These are phyloP conservation scores for Heliconius eleuchia DNA, from an alignment of 1,140 invertebrate genomes.

Conservation along the genomic window DNA sequence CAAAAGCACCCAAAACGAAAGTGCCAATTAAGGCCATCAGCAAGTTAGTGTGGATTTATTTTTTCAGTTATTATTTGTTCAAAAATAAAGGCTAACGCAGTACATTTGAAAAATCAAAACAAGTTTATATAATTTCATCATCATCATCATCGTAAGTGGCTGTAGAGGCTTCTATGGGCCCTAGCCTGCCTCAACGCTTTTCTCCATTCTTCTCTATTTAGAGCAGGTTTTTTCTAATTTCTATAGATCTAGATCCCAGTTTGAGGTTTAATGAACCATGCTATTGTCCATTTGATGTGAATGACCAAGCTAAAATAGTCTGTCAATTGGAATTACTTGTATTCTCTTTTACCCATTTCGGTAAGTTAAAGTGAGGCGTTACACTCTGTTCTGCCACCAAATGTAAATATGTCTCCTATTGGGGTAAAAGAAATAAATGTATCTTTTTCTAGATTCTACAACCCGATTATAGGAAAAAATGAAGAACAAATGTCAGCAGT, in stretches of 20 bases:
- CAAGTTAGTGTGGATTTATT: slow-evolving; percentile 1
- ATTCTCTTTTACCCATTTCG: too few species aligned
- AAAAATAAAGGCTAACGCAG: too few species aligned
- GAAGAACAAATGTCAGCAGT: slow-evolving; percentile 87
- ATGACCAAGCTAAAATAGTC: too few species aligned
- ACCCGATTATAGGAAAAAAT: slow-evolving; percentile 84
- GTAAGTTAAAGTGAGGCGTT: too few species aligned
- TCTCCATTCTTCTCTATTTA: neutral
- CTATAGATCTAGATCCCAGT: too few species aligned
- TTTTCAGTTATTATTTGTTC: neutral
- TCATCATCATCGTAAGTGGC: neutral
- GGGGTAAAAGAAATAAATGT: neutral
- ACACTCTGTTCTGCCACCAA: too few species aligned
- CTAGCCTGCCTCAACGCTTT: neutral
- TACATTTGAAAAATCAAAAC: too few species aligned
- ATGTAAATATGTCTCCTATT: too few species aligned
- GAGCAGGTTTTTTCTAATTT: neutral
- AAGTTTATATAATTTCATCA: neutral
- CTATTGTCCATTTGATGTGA: too few species aligned
- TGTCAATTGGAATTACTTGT: too few species aligned
- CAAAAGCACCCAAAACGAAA: slow-evolving; percentile 59
- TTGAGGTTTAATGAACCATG: too few species aligned
- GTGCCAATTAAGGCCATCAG: neutral
- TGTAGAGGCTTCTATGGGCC: neutral
- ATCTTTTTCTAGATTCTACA: slow-evolving; percentile 82